Evolutionary conservation across 2,797 vertebrate genomes (phyloP), one percentile per base, ranked within the genome.

Genomic region (Enteromius afrohamiltoni): DNA sequence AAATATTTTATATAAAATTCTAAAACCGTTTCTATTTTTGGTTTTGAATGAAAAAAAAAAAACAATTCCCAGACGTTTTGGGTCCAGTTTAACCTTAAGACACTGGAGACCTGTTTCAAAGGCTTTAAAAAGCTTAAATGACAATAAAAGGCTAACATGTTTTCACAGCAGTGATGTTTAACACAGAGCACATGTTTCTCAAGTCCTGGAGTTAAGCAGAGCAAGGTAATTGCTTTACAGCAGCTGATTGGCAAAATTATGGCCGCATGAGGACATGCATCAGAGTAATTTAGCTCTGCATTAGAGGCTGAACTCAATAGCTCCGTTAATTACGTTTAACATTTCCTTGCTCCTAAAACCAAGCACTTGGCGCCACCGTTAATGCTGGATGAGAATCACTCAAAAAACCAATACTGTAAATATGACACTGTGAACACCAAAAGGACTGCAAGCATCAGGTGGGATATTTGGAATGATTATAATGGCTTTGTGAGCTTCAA

Each of bases 161-260:
- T 82, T 79, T 77, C 77, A 86, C 86, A 86, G 64, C 83, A 74
- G 76, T 58, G 53, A 70, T 80, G 60, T 79, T 84, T 75, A 85
- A 88, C 82, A 83, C 82, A 60, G 53, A 70, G 67, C 85, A 88
- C 71, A 83, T 87, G 87, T 83, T 81, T 78, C 85, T 58, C 13
- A 49, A 71, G 31, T 77, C 37, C 26, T 16, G 1, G 31, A 45
- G 82, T 77, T 82, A 60, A 70, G 78, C 47, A 71, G 65, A 81
- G 58, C n/a, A 70, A 49, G 60, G 47, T 87, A 86, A 85, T 83
- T 84, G 84, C 77, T 85, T 67, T 69, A 74, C 58, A 82, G 71
- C 70, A 85, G 73, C 74, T 77, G 83, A 83, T 67, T 77, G 73
- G 80, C 58, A 80, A 85, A 77, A 83, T 83, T 31, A 86, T 65